Percentiles rank a stretch among this genome's conserved stretches.
Evolutionary conservation across 2,113 vertebrate genomes (phyloP).

Genomic region (Sula dactylatra): DNA sequence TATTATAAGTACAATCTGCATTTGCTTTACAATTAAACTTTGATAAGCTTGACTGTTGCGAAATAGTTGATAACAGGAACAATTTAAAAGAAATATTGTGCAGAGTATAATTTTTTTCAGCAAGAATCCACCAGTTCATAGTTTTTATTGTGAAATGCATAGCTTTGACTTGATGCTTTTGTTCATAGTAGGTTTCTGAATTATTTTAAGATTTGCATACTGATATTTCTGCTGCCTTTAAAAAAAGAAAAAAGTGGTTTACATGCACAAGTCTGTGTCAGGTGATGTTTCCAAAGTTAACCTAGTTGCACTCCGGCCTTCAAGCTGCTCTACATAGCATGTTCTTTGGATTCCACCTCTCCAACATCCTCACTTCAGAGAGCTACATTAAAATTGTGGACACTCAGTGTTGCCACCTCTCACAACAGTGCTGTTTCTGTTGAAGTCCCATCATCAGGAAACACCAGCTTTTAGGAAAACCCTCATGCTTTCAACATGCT

Average conservation of each 20-base stretch:
- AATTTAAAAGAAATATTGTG: background rate
- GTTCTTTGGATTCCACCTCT: background rate
- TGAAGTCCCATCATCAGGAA: background rate
- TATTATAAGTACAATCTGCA: background rate
- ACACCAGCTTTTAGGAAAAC: background rate
- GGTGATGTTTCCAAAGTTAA: background rate
- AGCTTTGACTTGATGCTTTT: too few relatives aligned
- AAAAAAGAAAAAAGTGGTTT: background rate
- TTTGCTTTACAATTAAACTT: background rate
- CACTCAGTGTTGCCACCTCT: background rate
- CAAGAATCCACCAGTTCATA: conserved; percentile 75
- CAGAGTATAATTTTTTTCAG: conserved; percentile 63
- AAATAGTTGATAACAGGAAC: background rate
- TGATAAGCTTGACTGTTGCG: background rate
- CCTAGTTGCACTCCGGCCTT: background rate
- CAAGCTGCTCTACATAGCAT: background rate
- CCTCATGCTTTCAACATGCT: background rate
- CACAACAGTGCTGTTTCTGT: background rate
- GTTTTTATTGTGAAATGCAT: too few relatives aligned
- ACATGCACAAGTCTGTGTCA: background rate
- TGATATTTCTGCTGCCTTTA: background rate
- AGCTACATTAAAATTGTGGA: background rate
- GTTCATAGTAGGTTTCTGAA: too few relatives aligned
- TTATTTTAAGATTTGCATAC: background rate
- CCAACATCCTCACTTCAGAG: background rate